These are phyloP conservation scores for Himalopsyche phryganea DNA, from an alignment of 1,140 invertebrate genomes.

Conservation along the genomic window DNA sequence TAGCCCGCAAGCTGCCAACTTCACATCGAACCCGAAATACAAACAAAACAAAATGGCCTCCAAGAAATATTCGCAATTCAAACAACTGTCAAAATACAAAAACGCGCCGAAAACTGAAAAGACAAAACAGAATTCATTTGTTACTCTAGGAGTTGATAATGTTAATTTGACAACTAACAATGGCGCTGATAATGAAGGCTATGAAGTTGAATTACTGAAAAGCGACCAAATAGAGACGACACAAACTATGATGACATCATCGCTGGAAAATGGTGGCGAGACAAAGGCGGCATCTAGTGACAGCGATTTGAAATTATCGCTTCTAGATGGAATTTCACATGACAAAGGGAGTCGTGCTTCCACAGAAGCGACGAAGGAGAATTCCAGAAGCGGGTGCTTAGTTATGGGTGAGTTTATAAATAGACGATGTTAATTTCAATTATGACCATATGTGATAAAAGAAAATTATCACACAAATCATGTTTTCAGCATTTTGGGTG, in stretches of 20 bases:
- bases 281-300: slow-evolving; percentile 20
- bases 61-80: slow-evolving; percentile 5
- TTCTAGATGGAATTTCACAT: slow-evolving; percentile 13
- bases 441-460: too few relatives aligned
- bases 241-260: slow-evolving; percentile 8
- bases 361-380: slow-evolving; percentile 5
- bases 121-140: background rate
- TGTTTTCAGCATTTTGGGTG: too few relatives aligned
- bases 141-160: slow-evolving; percentile 4
- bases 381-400: slow-evolving; percentile 23
- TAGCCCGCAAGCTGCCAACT: background rate
- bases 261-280: slow-evolving; percentile 15
- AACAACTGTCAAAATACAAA: background rate
- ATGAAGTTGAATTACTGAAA: background rate
- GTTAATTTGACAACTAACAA: slow-evolving; percentile 7
- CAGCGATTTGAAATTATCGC: slow-evolving; percentile 7
- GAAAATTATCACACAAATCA: too few relatives aligned
- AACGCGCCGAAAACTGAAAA: background rate
- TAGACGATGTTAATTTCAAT: too few relatives aligned
- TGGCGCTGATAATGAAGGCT: background rate
- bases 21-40: background rate
- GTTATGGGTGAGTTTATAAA: slow-evolving; percentile 34
- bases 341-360: slow-evolving; percentile 5
- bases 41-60: background rate
- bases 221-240: background rate